Base-by-base conservation (phyloP, 2,888 invertebrate genomes). In the Sthenelais limicola region DNA sequence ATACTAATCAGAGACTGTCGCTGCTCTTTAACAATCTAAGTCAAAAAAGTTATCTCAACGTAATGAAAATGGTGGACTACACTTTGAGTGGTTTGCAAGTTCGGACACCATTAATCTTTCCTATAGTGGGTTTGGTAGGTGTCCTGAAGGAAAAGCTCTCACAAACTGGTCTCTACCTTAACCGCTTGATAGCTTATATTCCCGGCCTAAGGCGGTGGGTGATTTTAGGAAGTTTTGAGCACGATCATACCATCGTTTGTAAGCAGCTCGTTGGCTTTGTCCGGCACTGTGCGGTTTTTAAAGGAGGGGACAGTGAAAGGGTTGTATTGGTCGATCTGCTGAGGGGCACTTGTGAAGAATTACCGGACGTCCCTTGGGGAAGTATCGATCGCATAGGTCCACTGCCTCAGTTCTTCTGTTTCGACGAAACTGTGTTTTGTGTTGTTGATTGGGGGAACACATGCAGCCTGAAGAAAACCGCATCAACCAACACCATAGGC, bases 361-460 rank as follows among this genome's bases (percentile, higher is more conserved):
- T 62, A 5, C 62, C 62, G 12, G 62, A 62, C 43, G 62, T 62
- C 3, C 62, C 62, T 3, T 62, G 62, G 62, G 62, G 62, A 7
- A 62, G 62, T 18, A 62, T 62, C 2, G 43, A 62, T 24, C 35
- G 62, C 1, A 62, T 62, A 3, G 62, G 62, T 9, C 62, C 62
- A 38, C 24, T 62, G 38, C 62, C 62, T 3, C 62, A 62, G 35
- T 62, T 62, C 35, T 62, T 62, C 26, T 62, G 62, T 24, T 62
- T 38, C 38, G 62, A 62, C 38, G 62, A 62, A 24, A 62, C 62
- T 15, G 43, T 62, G 4, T 62, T 62, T 43, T 62, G 62, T 62
- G 62, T 62, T 35, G 62, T 62, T 3, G 62, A 62, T 24, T 62
- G 62, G 62, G 62, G 62, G 3, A 62, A 62, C 38, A 62, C 62